A percentile compares a stretch with the other conserved stretches of the same genome.
These are phyloP conservation scores for Escarpia spicata DNA, from an alignment of 2,888 invertebrate species.

Conservation along the genomic window DNA sequence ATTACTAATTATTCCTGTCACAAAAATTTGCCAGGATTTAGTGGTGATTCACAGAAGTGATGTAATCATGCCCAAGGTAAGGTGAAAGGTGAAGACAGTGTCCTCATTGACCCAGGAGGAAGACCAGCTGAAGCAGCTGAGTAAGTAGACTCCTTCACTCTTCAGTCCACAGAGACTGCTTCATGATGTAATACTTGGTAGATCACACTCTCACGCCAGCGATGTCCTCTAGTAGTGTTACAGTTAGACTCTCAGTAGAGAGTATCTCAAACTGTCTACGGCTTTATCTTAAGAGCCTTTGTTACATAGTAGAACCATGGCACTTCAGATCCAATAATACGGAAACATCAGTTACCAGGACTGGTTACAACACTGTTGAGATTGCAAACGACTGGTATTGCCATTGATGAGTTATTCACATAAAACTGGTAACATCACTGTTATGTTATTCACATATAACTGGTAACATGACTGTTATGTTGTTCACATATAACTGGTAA, in stretches of 20 bases:
- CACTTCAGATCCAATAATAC: too few species aligned
- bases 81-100: constrained; percentile 16
- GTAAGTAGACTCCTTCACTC: background rate
- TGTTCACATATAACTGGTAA: too few species aligned
- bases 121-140: background rate
- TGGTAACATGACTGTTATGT: too few species aligned
- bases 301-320: too few species aligned
- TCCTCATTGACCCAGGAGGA: background rate
- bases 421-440: too few species aligned
- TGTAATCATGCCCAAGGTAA: background rate
- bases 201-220: background rate
- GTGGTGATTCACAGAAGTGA: background rate
- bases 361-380: too few species aligned
- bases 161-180: background rate
- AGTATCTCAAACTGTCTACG: background rate
- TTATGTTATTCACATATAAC: too few species aligned
- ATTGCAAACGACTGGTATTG: too few species aligned
- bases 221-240: background rate
- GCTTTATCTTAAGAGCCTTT: background rate
- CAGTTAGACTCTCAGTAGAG: background rate
- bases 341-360: too few species aligned
- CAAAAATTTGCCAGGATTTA: background rate
- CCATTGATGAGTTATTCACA: too few species aligned
- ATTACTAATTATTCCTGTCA: background rate
- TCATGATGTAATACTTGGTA: background rate